phyloP scores from a whole-genome alignment of 1,140 invertebrate species.

The Platyscapa corneri region DNA sequence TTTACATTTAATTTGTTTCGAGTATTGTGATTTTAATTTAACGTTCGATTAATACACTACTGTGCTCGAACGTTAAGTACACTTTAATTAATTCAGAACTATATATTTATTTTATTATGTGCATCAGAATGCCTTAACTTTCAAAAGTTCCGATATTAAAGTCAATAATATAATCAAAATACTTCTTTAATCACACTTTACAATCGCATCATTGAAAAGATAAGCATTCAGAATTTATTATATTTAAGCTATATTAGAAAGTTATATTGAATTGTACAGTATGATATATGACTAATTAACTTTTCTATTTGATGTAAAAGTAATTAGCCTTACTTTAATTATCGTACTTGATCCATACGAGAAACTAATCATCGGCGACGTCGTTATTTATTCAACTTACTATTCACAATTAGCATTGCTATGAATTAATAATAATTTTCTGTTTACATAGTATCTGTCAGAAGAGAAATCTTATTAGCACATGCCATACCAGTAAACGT shows the following conservation, averaged over 20 bases:
- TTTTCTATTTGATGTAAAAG: not conserved
- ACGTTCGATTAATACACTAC: not conserved
- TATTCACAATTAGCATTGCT: not conserved
- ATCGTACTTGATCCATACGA: not conserved
- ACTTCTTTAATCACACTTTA: too few relatives aligned
- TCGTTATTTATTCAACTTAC: not conserved
- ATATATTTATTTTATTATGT: too few relatives aligned
- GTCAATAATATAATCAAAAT: too few relatives aligned
- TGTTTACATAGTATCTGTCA: slow-evolving; percentile 18
- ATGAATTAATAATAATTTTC: not conserved
- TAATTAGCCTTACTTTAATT: not conserved
- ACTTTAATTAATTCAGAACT: too few relatives aligned
- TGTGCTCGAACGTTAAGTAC: not conserved
- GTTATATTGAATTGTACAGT: too few relatives aligned
- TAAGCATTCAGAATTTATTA: not conserved
- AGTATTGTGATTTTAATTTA: not conserved
- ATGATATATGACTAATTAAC: not conserved
- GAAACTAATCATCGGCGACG: not conserved
- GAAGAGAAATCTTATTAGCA: slow-evolving; percentile 29
- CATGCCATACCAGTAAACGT: not conserved
- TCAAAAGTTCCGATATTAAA: too few relatives aligned
- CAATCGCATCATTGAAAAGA: not conserved
- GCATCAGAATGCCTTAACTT: too few relatives aligned
- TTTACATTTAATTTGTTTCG: not conserved
- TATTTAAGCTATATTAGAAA: not conserved